These are phyloP conservation scores for Tiliacea aurago DNA, from an alignment of 2,888 invertebrate genomes.

Conservation along the genomic window DNA sequence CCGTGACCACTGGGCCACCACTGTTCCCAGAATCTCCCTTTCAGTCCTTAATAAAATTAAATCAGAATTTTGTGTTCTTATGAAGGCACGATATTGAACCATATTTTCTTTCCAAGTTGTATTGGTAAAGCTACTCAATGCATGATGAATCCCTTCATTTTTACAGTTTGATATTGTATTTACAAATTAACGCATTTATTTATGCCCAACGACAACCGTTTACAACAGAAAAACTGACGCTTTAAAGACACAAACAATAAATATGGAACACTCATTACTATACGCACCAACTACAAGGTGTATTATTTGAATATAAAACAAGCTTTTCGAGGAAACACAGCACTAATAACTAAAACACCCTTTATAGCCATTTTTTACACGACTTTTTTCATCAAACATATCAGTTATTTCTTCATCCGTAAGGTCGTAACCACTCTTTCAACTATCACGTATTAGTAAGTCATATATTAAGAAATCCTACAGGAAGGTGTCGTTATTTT, in stretches of 20 bases:
- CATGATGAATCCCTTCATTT: background rate
- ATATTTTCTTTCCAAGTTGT: background rate
- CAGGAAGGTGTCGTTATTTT: conserved; percentile 86
- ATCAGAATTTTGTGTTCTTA: background rate
- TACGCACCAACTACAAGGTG: background rate
- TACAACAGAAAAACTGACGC: background rate
- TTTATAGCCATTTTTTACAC: conserved; percentile 10
- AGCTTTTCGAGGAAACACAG: conserved; percentile 30
- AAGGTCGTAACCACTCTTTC: conserved; percentile 32
- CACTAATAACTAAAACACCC: conserved; percentile 35
- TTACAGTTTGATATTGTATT: background rate
- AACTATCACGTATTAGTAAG: conserved; percentile 52
- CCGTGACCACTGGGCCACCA: too few species aligned
- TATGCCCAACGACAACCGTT: background rate
- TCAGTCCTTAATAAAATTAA: background rate
- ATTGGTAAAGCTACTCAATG: background rate
- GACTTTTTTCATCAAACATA: conserved; percentile 23
- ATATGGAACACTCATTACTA: conserved; percentile 15
- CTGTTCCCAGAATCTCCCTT: too few species aligned
- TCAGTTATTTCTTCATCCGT: conserved; percentile 44
- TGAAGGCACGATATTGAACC: too few species aligned
- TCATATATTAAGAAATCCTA: conserved; percentile 76
- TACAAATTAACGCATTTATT: background rate
- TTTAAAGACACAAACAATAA: background rate
- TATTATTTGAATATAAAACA: background rate